These are phyloP conservation scores for Kryptopterus vitreolus DNA, from an alignment of 2,797 vertebrate genomes.

Conservation along the genomic window DNA sequence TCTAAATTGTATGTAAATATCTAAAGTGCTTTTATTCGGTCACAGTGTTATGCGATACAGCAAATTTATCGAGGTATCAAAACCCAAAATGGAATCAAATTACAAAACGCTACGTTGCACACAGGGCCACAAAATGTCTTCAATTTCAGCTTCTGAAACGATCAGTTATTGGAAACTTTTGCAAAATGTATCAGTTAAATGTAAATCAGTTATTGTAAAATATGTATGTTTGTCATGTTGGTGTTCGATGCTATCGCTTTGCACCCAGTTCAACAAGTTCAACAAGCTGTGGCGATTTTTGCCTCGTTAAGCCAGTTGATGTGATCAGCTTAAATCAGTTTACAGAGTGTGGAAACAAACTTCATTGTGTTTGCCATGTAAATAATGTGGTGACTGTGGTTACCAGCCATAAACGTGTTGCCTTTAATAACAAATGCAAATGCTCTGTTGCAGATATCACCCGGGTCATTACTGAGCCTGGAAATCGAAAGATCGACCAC, in stretches of 20 bases:
- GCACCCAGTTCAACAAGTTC: not conserved
- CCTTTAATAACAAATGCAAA: constrained; percentile 40
- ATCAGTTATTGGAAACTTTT: too few relatives aligned
- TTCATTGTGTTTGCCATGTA: constrained; percentile 23
- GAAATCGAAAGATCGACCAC: not conserved
- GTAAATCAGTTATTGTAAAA: too few relatives aligned
- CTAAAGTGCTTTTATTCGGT: not conserved
- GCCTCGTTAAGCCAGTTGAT: not conserved
- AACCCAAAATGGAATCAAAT: not conserved
- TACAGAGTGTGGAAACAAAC: constrained; percentile 9
- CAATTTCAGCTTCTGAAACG: not conserved
- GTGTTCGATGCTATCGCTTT: not conserved
- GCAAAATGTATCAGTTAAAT: too few relatives aligned
- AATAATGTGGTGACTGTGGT: constrained; percentile 38
- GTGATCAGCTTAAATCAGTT: constrained; percentile 4
- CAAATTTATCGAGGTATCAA: not conserved
- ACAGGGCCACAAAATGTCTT: not conserved
- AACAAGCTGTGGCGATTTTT: not conserved
- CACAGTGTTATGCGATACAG: not conserved
- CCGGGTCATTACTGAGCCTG: not conserved
- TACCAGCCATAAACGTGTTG: constrained; percentile 8
- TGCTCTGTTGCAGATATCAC: not conserved
- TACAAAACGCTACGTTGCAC: not conserved
- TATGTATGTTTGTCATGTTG: not conserved
- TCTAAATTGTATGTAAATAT: not conserved